Evolutionary conservation across 2,888 invertebrate species (phyloP), one percentile per base, ranked within the genome.

Genomic region (Spodoptera exigua): DNA sequence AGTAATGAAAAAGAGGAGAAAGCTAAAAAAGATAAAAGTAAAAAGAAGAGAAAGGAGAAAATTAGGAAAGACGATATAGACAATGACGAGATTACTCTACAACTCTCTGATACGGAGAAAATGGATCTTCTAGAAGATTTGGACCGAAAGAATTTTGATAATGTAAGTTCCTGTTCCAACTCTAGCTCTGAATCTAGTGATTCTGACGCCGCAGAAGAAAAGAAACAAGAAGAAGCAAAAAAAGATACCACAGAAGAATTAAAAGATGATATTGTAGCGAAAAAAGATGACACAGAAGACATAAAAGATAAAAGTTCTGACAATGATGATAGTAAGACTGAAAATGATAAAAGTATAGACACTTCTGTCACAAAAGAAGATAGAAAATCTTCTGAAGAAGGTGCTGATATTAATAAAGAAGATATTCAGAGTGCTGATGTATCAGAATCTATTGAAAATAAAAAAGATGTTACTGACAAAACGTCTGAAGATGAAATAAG

Each of bases 71-170:
- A 89, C 48, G 89, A 87, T 1, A 88, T 89, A 36, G 92, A 94
- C 67, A 88, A 91, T 3, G 94, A 94, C 67, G 94, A 94, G 73
- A 93, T 94, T 34, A 93, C 89, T 1, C 66, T 94, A 0, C 91
- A 95, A 55, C 62, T 94, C 13, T 95, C 95, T 0, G 93, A 94
- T 79, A 83, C 91, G 1, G 93, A 94, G 61, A 94, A 94, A 74
- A 92, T 94, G 91, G 94, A 94, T 82, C 76, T 94, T 7, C 68
- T 94, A 34, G 94, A 94, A 76, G 88, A 91, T 81, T 81, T 92
- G 13, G 90, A 92, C 37, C 81, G 86, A 17, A 91, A 90, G 53
- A 83, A 88, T 37, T 89, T 82, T 51, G 90, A 90, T 7, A 84
- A 76, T 41, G 81, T 85, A 0, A 88, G 83, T 49, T 81, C 84